These are phyloP conservation scores for Drosophila tanythrix DNA, from an alignment of 2,888 invertebrate species.

Conservation along the genomic window DNA sequence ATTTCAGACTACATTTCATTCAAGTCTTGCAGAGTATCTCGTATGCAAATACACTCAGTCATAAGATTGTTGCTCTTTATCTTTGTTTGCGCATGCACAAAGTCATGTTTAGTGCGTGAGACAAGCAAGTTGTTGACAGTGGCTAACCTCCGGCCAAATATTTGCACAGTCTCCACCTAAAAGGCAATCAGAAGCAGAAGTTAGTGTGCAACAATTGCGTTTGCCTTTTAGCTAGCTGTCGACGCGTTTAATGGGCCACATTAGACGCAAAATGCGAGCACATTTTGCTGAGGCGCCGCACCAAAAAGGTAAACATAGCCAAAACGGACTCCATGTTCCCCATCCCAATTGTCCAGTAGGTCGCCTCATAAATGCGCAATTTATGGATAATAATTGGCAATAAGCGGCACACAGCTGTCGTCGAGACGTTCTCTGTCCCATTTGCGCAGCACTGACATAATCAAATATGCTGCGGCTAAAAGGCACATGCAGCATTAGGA, in stretches of 20 bases:
- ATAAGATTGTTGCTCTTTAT: background rate
- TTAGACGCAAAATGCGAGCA: constrained; percentile 71
- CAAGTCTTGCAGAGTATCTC: background rate
- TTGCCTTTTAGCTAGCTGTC: constrained; percentile 27
- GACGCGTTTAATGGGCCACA: constrained; percentile 69
- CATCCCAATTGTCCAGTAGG: constrained; percentile 3
- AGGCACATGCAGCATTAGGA: constrained; percentile 21
- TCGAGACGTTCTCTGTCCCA: constrained; percentile 39
- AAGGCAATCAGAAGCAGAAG: constrained; percentile 61
- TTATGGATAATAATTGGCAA: constrained; percentile 82
- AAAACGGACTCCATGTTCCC: constrained; percentile 3
- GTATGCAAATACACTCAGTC: background rate
- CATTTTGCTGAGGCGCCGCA: constrained; percentile 49
- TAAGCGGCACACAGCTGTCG: constrained; percentile 76
- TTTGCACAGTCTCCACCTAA: constrained; percentile 44
- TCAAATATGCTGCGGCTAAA: constrained; percentile 45
- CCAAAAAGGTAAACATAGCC: constrained; percentile 65
- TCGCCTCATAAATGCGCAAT: constrained; percentile 72
- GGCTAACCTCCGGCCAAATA: constrained; percentile 64
- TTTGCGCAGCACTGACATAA: constrained; percentile 41
- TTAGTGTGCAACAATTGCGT: constrained; percentile 54
- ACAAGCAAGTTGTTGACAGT: constrained; percentile 31
- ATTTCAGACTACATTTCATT: background rate
- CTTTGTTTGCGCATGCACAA: constrained; percentile 24
- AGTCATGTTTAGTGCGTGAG: constrained; percentile 30